Base-by-base conservation (phyloP, 2,113 vertebrate genomes). In the Tor tambroides region DNA sequence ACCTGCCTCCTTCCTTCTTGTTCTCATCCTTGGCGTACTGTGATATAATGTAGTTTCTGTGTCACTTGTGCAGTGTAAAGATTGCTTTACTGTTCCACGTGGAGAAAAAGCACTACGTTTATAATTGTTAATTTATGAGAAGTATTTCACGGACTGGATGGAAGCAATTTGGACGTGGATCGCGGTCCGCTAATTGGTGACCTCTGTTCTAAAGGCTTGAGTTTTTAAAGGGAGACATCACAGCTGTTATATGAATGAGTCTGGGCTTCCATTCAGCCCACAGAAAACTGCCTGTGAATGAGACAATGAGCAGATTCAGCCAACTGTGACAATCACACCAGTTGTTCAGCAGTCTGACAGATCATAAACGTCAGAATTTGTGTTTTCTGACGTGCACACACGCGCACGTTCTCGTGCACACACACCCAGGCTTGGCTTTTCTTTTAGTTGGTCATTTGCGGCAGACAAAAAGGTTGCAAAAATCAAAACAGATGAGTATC, bases 401-500 rank as follows among this genome's bases (percentile, higher is more conserved):
- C 4, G 1, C 17, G 7, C 80, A 35, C 43, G 32, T 72, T 41
- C 69, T 72, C 35, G 0, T 6, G 17, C 78, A 54, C 38, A 21
- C 43, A 7, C 17, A 5, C 78, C 17, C 54, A 38, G 63, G 35
- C 32, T 80, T 32, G 56, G 76, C 84, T 84, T 80, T 35, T 80
- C 32, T 80, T 80, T 84, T 78, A 85, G 59, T 51, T 19, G 19
- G 61, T 72, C 83, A 74, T 89, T 80, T 87, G 85, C 80, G 23
- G 77, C 80, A 56, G 78, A 84, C 56, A 67, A 46, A 80, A 82
- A 84, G 75, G 83, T 88, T 23, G 79, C 80, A 69, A 63, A 71
- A 83, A 86, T 78, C 86, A 72, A 89, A 83, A 89, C 86, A 51
- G 80, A 89, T 89, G 85, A 88, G 85, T 28, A 74, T 85, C 76